Base-by-base conservation (phyloP, 2,888 invertebrate species). In the Cheilosia vernalis region DNA sequence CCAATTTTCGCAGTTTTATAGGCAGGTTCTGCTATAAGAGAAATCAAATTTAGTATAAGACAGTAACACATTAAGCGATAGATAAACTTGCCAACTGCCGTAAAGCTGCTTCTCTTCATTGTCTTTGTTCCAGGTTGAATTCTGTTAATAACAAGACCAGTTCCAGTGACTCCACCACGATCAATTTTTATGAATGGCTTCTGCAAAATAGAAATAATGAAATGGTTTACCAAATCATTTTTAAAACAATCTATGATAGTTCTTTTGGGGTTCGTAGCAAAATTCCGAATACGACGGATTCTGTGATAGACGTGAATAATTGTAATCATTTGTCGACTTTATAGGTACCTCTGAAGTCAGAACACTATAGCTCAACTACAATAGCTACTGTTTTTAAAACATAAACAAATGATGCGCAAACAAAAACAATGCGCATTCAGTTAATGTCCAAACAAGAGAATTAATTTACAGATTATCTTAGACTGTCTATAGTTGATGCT, bases 101-200 rank as follows among this genome's bases (percentile, higher is more conserved):
- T 69, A n/a, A 74, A 66, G 66, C 61, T 87, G 64, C 87, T 82
- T 33, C 91, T 89, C 82, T 91, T 91, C 91, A 91, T 91, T 42
- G 82, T 87, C 17, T 69, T 79, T 1, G 89, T 88, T 5, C 87
- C 66, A 44, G 89, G 87, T 47, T 89, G 88, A 64, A 90, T 87
- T 76, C 89, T 88, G 70, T 90, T 90, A 4, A 90, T 86, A 30
- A 89, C 86, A 27, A 90, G 79, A 24, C 87, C 88, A 5, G 86
- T 51, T 37, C 78, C 79, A 44, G 74, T 87, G 6, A 82, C 27
- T 27, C 78, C 82, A 21, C 73, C 82, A 21, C 73, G 56, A 58
- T 88, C 84, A 61, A 89, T 13, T 76, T 89, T 89, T 77, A 89
- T 72, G 21, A 87, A 60, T 1, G 88, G 87, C 70, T 88, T 88